phyloP scores from a whole-genome alignment of 2,797 vertebrate genomes.

The Acomys russatus region DNA sequence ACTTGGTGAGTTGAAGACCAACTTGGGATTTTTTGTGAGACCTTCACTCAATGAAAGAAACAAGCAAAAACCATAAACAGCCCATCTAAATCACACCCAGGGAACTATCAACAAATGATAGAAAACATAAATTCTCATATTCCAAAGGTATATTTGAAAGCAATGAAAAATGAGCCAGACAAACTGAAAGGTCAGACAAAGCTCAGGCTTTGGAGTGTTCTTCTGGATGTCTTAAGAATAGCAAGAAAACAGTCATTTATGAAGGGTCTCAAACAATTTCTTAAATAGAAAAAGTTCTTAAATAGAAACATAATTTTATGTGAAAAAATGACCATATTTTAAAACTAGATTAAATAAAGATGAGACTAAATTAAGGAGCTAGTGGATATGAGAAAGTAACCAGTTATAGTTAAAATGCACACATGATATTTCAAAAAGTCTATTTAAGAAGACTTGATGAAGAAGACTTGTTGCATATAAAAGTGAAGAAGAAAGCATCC shows the following conservation, averaged over 20 bases:
- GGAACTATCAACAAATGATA: background rate
- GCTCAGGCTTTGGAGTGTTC: background rate
- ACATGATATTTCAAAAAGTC: background rate
- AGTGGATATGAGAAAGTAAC: background rate
- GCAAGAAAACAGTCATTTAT: background rate
- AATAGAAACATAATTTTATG: background rate
- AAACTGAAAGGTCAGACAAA: conserved; percentile 35
- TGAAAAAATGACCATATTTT: background rate
- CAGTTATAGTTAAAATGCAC: background rate
- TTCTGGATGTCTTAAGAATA: conserved; percentile 21
- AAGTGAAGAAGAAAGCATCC: background rate
- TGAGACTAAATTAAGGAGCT: background rate
- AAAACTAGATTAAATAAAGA: conserved; percentile 20
- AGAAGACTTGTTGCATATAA: background rate
- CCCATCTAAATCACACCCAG: background rate
- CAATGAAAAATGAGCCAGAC: background rate
- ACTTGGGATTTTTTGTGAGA: background rate
- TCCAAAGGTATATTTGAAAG: background rate
- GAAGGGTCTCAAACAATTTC: background rate
- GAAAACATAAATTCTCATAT: background rate
- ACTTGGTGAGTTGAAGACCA: background rate
- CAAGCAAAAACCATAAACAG: background rate
- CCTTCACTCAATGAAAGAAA: background rate
- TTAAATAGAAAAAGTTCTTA: background rate
- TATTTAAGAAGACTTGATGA: background rate